A percentile compares a stretch with the other conserved stretches of the same genome.
These are phyloP conservation scores for Holothuria leucospilota DNA, from an alignment of 53 echinoderm and acorn worm genomes.

Conservation along the genomic window DNA sequence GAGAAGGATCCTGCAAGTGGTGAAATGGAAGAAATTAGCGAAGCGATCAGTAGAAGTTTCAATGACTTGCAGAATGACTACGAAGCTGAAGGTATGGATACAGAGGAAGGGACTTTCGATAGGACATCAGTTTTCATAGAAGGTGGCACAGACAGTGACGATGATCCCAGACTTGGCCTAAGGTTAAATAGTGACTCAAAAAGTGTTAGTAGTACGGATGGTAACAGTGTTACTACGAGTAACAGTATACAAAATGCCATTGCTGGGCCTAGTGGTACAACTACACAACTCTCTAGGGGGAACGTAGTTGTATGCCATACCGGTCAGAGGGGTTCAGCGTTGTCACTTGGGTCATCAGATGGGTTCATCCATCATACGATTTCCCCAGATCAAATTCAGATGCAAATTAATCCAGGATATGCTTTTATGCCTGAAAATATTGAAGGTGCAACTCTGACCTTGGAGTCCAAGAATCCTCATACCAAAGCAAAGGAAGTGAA, in stretches of 20 bases:
- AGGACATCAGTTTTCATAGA: conserved; percentile 71
- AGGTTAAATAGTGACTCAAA: not conserved
- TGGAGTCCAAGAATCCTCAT: conserved; percentile 86
- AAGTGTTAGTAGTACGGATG: conserved; percentile 40
- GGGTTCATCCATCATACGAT: conserved; percentile 97
- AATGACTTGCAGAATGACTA: conserved; percentile 10
- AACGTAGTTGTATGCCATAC: not conserved
- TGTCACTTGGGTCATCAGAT: conserved; percentile 50
- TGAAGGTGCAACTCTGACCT: conserved; percentile 89
- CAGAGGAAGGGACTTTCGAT: conserved; percentile 51
- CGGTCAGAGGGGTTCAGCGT: not conserved
- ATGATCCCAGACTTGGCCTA: not conserved
- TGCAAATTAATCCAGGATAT: conserved; percentile 71
- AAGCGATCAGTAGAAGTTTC: conserved; percentile 12
- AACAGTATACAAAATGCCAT: not conserved
- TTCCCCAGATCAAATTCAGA: conserved; percentile 91
- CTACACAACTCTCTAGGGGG: not conserved
- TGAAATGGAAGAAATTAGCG: conserved; percentile 13
- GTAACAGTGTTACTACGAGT: conserved; percentile 1
- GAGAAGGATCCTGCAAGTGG: not conserved
- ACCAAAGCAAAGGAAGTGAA: conserved; percentile 86
- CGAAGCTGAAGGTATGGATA: conserved; percentile 66
- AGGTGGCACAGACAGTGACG: conserved; percentile 36
- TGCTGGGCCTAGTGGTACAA: not conserved
- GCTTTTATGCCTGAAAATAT: conserved; percentile 78